Evolutionary conservation across 2,113 vertebrate species (phyloP).

Genomic region (Himantopus leucocephalus): DNA sequence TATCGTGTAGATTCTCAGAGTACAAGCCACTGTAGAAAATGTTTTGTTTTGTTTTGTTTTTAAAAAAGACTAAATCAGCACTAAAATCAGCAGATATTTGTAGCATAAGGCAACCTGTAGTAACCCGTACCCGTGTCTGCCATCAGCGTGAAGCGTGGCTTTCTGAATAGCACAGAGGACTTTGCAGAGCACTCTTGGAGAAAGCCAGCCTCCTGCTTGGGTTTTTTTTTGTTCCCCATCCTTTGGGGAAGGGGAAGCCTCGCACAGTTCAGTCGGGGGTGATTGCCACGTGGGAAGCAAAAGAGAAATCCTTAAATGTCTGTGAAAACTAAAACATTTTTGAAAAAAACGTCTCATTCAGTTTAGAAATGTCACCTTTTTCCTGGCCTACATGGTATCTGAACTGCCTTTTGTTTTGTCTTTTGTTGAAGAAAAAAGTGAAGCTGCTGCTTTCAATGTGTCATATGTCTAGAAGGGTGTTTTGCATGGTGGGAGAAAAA

Average conservation of each 20-base stretch:
- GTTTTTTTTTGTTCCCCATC: not conserved
- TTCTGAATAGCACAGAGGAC: not conserved
- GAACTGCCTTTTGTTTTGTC: not conserved
- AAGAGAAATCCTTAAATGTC: not conserved
- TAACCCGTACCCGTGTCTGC: not conserved
- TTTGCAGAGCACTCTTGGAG: not conserved
- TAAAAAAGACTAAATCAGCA: not conserved
- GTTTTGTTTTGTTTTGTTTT: not conserved
- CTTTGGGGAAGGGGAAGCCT: accelerated
- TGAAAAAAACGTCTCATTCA: not conserved
- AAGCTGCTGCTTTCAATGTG: not conserved
- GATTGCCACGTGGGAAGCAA: not conserved
- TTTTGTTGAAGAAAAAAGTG: not conserved
- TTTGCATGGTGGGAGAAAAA: not conserved
- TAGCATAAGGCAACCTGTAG: not conserved
- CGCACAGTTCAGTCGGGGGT: not conserved
- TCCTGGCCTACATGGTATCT: accelerated
- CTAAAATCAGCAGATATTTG: not conserved
- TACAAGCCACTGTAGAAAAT: not conserved
- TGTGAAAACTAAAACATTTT: not conserved
- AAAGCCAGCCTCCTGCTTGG: not conserved
- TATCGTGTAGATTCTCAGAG: not conserved
- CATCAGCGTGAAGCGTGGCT: not conserved
- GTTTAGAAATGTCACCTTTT: not conserved
- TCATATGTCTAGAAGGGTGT: not conserved